Evolutionary conservation across 2,888 invertebrate genomes (phyloP).

Genomic region (Mythimna pallens): DNA sequence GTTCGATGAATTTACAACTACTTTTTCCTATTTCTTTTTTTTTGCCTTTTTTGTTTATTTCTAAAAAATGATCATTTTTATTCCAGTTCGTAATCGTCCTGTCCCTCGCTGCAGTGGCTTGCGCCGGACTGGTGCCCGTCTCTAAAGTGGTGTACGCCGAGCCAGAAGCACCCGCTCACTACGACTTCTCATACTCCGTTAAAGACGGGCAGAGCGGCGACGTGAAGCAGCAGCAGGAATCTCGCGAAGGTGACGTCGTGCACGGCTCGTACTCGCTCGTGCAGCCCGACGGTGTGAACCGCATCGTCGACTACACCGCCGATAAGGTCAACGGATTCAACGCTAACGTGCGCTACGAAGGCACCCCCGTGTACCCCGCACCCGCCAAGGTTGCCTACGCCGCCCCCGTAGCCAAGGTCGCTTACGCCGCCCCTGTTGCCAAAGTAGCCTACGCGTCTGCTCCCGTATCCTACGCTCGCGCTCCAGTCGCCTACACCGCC

Average conservation of each 20-base stretch:
- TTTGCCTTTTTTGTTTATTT: too few species aligned
- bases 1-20: too few species aligned
- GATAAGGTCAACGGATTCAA: slow-evolving; percentile 86
- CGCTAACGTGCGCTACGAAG: slow-evolving; percentile 86
- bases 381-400: slow-evolving; percentile 66
- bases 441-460: slow-evolving; percentile 61
- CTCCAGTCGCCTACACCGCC: slow-evolving; percentile 63
- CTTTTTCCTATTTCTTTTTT: too few species aligned
- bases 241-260: slow-evolving; percentile 84
- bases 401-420: slow-evolving; percentile 64
- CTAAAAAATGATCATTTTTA: neutral
- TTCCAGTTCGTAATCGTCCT: slow-evolving; percentile 73
- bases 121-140: slow-evolving; percentile 73
- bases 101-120: slow-evolving; percentile 76
- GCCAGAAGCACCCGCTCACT: slow-evolving; percentile 82
- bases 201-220: slow-evolving; percentile 86
- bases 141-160: slow-evolving; percentile 80
- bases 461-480: slow-evolving; percentile 59
- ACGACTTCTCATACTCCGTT: slow-evolving; percentile 86
- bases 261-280: slow-evolving; percentile 87
- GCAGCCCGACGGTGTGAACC: slow-evolving; percentile 86
- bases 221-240: slow-evolving; percentile 86
- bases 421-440: slow-evolving; percentile 58
- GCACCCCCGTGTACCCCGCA: slow-evolving; percentile 72
- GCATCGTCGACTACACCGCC: slow-evolving; percentile 86